These are phyloP conservation scores for Megalopta genalis DNA, from an alignment of 1,140 invertebrate genomes.

Conservation along the genomic window DNA sequence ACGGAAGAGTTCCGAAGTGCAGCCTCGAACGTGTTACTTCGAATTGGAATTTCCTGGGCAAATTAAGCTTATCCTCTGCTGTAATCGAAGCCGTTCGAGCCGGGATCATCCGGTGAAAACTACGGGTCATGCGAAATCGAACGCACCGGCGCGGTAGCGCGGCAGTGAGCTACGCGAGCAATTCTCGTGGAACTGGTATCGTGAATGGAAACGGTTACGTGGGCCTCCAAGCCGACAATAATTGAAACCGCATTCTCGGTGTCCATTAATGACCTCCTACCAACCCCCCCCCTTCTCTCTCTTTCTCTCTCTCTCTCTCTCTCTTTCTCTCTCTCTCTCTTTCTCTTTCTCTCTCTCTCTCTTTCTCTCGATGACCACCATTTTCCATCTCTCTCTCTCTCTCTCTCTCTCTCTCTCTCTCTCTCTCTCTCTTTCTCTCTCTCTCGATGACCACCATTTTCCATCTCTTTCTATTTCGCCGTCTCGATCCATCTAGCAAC, in stretches of 20 bases:
- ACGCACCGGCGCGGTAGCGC: conserved; percentile 6
- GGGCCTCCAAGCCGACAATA: conserved; percentile 68
- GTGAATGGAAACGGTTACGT: conserved; percentile 68
- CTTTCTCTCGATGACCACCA: conserved; percentile 35
- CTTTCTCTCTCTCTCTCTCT: no score
- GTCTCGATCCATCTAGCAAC: neutral
- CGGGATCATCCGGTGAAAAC: conserved; percentile 42
- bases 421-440: no score
- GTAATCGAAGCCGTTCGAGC: conserved; percentile 23
- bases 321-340: no score
- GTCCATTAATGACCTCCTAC: conserved; percentile 26
- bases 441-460: conserved; percentile 47
- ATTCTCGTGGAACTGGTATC: conserved; percentile 53
- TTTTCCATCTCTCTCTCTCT: conserved; percentile 24
- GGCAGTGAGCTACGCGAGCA: conserved; percentile 53
- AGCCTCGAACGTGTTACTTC: neutral
- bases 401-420: no score
- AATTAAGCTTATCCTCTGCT: conserved; percentile 16
- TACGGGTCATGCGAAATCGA: conserved; percentile 46
- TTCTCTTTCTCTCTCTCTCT: no score
- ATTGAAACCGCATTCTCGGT: conserved; percentile 75
- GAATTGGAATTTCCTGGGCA: conserved; percentile 7
- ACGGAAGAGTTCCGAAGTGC: neutral
- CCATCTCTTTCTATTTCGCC: conserved; percentile 3
- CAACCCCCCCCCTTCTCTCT: no score